A percentile compares a stretch with the other conserved stretches of the same genome.
These are phyloP conservation scores for Monochamus alternatus DNA, from an alignment of 2,888 invertebrate genomes.

Conservation along the genomic window DNA sequence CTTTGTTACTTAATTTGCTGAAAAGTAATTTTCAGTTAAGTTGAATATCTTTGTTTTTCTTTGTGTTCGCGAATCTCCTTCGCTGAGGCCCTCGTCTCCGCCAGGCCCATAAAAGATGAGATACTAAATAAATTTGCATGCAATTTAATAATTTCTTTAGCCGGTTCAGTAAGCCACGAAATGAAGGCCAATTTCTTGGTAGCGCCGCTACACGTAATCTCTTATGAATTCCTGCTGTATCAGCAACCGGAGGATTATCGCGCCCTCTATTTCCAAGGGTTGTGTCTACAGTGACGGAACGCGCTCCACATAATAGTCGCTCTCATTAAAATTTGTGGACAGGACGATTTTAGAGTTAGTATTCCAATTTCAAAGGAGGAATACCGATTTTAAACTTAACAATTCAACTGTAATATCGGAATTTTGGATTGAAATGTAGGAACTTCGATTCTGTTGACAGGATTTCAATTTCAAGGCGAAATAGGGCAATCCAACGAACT, in stretches of 20 bases:
- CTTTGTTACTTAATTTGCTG: constrained; percentile 39
- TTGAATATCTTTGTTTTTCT: constrained; percentile 40
- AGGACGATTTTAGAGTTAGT: too few relatives aligned
- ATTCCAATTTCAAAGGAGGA: too few relatives aligned
- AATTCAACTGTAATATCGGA: too few relatives aligned
- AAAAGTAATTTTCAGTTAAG: constrained; percentile 39
- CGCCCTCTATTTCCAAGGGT: constrained; percentile 26
- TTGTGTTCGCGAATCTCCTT: constrained; percentile 32
- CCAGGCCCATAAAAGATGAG: constrained; percentile 39
- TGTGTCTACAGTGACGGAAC: not conserved
- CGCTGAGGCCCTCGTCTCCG: constrained; percentile 10
- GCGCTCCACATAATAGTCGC: not conserved
- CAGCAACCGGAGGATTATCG: constrained; percentile 31
- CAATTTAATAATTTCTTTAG: constrained; percentile 43
- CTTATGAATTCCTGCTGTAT: constrained; percentile 32
- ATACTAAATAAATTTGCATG: constrained; percentile 43
- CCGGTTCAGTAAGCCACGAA: constrained; percentile 40
- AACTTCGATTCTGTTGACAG: too few relatives aligned
- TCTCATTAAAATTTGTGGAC: too few relatives aligned
- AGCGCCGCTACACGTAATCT: constrained; percentile 35
- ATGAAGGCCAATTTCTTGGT: constrained; percentile 43
- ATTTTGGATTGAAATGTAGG: too few relatives aligned
- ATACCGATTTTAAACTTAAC: too few relatives aligned
- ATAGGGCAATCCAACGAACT: too few relatives aligned
- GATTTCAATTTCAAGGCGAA: too few relatives aligned